Evolutionary conservation across 2,888 invertebrate genomes (phyloP), one percentile per base, ranked within the genome.

Genomic region (Rhaphigaster nebulosa): DNA sequence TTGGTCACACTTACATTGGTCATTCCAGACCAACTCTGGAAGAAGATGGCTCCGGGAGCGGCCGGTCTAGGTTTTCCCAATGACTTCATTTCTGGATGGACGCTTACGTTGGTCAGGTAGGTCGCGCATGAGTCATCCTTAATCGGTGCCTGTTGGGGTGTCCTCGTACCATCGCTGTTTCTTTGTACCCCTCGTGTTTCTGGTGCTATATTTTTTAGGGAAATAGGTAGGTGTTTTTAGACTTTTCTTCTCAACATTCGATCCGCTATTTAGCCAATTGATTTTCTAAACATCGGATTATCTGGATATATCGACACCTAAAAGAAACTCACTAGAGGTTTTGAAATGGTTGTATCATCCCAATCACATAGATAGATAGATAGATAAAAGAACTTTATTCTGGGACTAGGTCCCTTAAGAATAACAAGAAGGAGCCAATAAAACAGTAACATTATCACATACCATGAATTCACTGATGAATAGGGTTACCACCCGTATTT

Each of bases 41-140:
- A 60, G 65, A 70, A 70, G 20, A 70, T 70, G 70, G 34, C 34
- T 34, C 34, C 34, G 20, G 70, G 34, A 70, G 34, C 15, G 34
- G 34, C 34, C 20, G 6, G 34, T 18, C 20, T 34, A 70, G 70
- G 70, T 70, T 70, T 70, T 70, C 34, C 70, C 70, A 34, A 70
- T 70, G 70, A 70, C 34, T 70, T 70, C 70, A 70, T 34, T 70
- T 70, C 70, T 13, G 29, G 29, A 70, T 34, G 34, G 70, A 70
- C 70, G 70, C 13, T 70, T 70, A 70, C 70, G 70, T 70, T 70
- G 70, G 5, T 20, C 34, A 70, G 70, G 70, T 70, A 70, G 70
- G 18, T 70, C 70, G 20, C 1, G 20, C 20, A 12, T 70, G 70
- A 70, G 34, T 70, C 70, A 70, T 34, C 18, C 34, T 34, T 20